A percentile compares a stretch with the other conserved stretches of the same genome.
phyloP scores from a whole-genome alignment of 2,797 vertebrate genomes.

The Hephaestus fuliginosus region DNA sequence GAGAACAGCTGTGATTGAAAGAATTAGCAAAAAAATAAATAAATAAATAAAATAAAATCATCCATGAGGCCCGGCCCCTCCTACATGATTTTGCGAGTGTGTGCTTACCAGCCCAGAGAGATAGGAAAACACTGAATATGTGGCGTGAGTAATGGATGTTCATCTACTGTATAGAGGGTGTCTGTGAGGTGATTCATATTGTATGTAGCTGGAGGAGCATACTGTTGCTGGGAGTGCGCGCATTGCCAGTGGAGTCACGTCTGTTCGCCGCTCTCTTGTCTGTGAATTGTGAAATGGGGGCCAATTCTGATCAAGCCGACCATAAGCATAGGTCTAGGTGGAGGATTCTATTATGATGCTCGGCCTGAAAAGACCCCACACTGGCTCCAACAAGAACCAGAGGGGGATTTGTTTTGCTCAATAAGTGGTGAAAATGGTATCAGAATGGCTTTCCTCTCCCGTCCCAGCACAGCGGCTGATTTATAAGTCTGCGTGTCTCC shows the following conservation, averaged over 20 bases:
- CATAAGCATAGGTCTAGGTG: slow-evolving; percentile 46
- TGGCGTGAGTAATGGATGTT: slow-evolving; percentile 41
- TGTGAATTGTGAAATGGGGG: slow-evolving; percentile 65
- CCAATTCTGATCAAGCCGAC: slow-evolving; percentile 59
- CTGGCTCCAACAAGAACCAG: slow-evolving; percentile 50
- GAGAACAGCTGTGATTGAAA: slow-evolving; percentile 52
- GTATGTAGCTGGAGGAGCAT: slow-evolving; percentile 57
- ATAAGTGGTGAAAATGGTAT: slow-evolving; percentile 63
- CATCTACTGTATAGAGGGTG: slow-evolving; percentile 1
- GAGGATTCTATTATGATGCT: slow-evolving; percentile 60
- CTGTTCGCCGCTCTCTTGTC: slow-evolving; percentile 57
- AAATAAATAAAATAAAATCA: slow-evolving; percentile 15
- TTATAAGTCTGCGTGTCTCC: slow-evolving; percentile 56
- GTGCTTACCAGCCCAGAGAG: slow-evolving; percentile 20
- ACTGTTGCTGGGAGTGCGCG: slow-evolving; percentile 36
- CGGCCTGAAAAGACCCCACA: slow-evolving; percentile 50
- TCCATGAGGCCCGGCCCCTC: neutral
- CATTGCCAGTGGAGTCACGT: slow-evolving; percentile 75
- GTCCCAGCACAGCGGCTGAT: slow-evolving; percentile 56
- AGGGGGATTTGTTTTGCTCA: slow-evolving; percentile 66
- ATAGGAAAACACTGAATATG: slow-evolving; percentile 20
- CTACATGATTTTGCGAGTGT: slow-evolving; percentile 33
- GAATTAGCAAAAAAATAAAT: slow-evolving; percentile 26
- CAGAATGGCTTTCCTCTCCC: slow-evolving; percentile 34
- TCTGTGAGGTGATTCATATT: slow-evolving; percentile 37